These are phyloP conservation scores for Alexandromys fortis DNA, from an alignment of 2,113 vertebrate genomes.

Conservation along the genomic window DNA sequence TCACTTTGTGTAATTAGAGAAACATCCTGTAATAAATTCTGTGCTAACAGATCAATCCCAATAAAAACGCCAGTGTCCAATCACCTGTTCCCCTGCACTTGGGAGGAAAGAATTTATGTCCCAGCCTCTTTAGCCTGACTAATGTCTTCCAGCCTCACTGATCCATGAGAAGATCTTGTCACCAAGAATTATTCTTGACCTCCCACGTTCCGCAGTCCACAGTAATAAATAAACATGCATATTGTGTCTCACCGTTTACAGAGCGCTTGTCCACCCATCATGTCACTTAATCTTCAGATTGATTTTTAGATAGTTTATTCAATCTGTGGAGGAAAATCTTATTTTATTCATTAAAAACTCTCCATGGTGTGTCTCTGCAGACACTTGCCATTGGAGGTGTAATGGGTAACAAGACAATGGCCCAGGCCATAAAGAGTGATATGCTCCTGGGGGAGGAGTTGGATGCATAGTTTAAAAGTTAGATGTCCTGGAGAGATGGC, in stretches of 20 bases:
- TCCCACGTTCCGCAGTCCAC: constrained; percentile 22
- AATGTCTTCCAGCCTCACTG: constrained; percentile 54
- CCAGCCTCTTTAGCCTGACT: constrained; percentile 66
- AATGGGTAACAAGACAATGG: not conserved
- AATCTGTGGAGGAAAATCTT: not conserved
- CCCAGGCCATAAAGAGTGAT: not conserved
- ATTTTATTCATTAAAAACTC: constrained; percentile 17
- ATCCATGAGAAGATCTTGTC: constrained; percentile 57
- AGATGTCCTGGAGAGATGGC: not conserved
- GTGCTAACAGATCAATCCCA: constrained; percentile 68
- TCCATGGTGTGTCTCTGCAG: not conserved
- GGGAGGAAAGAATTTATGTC: constrained; percentile 73
- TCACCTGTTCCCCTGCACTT: constrained; percentile 40
- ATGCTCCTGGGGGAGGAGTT: not conserved
- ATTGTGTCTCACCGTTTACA: constrained; percentile 14
- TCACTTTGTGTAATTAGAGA: constrained; percentile 58
- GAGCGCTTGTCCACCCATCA: constrained; percentile 14
- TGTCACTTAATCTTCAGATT: constrained; percentile 52
- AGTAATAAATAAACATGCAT: constrained; percentile 56
- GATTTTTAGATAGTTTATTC: constrained; percentile 55
- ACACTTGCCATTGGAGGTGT: not conserved
- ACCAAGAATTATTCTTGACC: constrained; percentile 64
- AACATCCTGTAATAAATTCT: constrained; percentile 63
- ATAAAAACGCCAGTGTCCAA: constrained; percentile 65
- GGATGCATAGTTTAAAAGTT: not conserved